phyloP scores from a whole-genome alignment of 2,888 invertebrate species.

The Ptilodon capucinus region DNA sequence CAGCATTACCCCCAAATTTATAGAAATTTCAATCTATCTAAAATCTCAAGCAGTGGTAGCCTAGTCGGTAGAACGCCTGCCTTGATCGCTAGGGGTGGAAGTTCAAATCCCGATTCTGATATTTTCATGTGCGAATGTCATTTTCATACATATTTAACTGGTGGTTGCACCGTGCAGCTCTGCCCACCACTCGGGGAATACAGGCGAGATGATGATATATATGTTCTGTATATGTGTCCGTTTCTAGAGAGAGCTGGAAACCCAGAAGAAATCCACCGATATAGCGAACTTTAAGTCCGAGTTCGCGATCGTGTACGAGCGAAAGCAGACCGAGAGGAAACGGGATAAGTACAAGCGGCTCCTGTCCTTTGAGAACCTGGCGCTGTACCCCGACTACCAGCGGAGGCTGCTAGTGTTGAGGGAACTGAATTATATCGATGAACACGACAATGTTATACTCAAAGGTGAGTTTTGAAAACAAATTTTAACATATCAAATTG shows the following conservation, averaged over 20 bases:
- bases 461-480: conserved; percentile 65
- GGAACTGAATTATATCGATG: conserved; percentile 86
- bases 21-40: too few species aligned
- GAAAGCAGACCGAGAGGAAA: conserved; percentile 87
- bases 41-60: too few species aligned
- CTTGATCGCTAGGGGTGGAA: too few species aligned
- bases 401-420: conserved; percentile 89
- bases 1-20: too few species aligned
- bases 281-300: conserved; percentile 91
- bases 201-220: background rate
- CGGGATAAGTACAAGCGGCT: conserved; percentile 87
- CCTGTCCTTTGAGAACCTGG: conserved; percentile 92
- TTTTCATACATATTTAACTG: too few species aligned
- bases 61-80: too few species aligned
- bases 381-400: conserved; percentile 95
- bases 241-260: conserved; percentile 67
- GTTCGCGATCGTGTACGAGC: conserved; percentile 88
- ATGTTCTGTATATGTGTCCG: too few species aligned
- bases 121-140: too few species aligned
- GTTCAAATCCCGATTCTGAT: too few species aligned
- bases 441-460: conserved; percentile 72
- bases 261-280: conserved; percentile 84
- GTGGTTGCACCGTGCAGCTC: too few species aligned
- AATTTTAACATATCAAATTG: too few species aligned
- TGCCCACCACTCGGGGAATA: too few species aligned